Evolutionary conservation across 2,797 vertebrate species (phyloP), one percentile per base, ranked within the genome.

Genomic region (Molossus alvarezi): DNA sequence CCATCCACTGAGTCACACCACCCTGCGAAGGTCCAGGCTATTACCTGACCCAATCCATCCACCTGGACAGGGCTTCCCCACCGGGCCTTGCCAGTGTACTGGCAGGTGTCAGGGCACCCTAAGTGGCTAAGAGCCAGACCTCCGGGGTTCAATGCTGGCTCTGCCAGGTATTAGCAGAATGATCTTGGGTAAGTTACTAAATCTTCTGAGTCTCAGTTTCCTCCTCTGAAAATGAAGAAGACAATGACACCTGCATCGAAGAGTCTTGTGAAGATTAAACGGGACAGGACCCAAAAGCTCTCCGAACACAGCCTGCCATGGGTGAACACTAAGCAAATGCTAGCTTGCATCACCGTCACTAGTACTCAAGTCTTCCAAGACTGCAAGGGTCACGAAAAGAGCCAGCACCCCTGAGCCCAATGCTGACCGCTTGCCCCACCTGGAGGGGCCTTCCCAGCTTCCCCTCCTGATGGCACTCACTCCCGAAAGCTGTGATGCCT

Each of bases 401-500:
- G 11, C 13, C 8, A 15, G 7, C 75, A 37, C 69, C 4, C 2
- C 41, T 0, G 76, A 57, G n/a, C 51, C 73, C 53, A 13, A 25
- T 4, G 20, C 73, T 4, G 45, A 71, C 20, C 0, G 1, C 45
- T 6, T 6, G 25, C 14, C 14, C 60, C 4, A 6, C 5, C 21
- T 13, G 11, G 5, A 6, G 79, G 7, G 9, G 1, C 37, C 53
- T 27, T 21, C 17, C 23, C 58, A 14, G 51, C 71, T 29, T 11
- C 55, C 6, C 14, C 5, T 60, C 14, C 9, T 1, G 14, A 18
- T 17, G 20, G 9, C 48, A 17, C 9, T 18, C 8, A 0, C 7
- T 51, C 0, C 0, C 1, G 3, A 7, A 0, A n/a, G 55, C 21
- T 3, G 11, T 18, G 8, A 1, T 8, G 12, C 6, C 27, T 20